Conservation (phyloP, 2,888 invertebrate species). For the Drosophila neoperkinsi region DNA sequence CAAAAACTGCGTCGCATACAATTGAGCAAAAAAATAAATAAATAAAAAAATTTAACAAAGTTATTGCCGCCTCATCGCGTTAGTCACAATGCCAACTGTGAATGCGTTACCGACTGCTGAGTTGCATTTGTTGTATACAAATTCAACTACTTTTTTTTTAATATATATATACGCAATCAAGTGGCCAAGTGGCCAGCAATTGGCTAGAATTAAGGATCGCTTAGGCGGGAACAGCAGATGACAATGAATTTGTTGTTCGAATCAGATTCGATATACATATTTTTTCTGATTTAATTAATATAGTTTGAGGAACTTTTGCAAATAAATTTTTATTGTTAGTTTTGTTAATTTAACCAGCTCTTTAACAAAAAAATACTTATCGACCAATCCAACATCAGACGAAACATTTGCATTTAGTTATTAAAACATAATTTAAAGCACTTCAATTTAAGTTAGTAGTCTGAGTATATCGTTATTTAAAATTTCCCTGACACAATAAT, state of each 20-base stretch:
- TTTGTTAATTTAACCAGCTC: not conserved
- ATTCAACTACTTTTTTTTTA: not conserved
- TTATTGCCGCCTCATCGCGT: conserved; percentile 1
- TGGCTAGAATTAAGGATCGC: conserved; percentile 28
- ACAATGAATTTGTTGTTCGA: conserved; percentile 57
- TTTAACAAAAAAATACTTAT: too few relatives aligned
- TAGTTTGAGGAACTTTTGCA: conserved; percentile 45
- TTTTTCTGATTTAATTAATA: conserved; percentile 43
- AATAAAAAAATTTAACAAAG: not conserved
- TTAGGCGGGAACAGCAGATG: conserved; percentile 13
- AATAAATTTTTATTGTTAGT: conserved; percentile 4
- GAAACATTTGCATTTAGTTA: conserved; percentile 11
- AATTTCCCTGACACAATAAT: too few relatives aligned
- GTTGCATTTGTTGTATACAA: not conserved
- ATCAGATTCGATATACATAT: conserved; percentile 4
- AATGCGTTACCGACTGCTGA: not conserved
- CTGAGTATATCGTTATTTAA: conserved; percentile 1
- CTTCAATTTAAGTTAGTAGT: not conserved
- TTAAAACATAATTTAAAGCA: not conserved
- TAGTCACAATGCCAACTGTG: conserved; percentile 28
- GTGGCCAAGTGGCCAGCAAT: conserved; percentile 41
- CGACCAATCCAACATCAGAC: conserved; percentile 1
- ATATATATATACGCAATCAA: not conserved
- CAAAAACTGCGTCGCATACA: conserved; percentile 33
- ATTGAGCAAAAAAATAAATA: not conserved